A percentile compares a stretch with the other conserved stretches of the same genome.
Conservation (phyloP, 2,888 invertebrate genomes). For the Sesia bembeciformis region DNA sequence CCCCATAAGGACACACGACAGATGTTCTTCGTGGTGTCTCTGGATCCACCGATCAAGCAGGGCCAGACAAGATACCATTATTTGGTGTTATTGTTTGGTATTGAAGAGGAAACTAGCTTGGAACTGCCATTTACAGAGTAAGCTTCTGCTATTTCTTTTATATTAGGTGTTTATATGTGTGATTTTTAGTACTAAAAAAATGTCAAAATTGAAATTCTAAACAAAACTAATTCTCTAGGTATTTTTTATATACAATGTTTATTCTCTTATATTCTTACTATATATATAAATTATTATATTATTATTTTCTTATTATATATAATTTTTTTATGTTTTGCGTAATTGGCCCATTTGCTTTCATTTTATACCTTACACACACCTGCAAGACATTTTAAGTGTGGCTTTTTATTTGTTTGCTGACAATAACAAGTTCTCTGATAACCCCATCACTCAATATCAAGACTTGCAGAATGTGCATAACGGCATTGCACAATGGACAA, state of each 20-base stretch:
- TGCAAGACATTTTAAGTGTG: too few species aligned
- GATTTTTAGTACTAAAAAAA: too few species aligned
- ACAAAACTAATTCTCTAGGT: background rate
- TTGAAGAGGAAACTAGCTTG: conserved; percentile 94
- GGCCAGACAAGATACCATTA: conserved; percentile 99
- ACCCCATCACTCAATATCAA: too few species aligned
- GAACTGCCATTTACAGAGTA: conserved; percentile 94
- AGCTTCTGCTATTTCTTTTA: conserved; percentile 34
- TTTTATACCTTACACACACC: too few species aligned
- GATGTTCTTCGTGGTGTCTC: conserved; percentile 97
- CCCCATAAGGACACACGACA: conserved; percentile 98
- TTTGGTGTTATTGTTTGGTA: conserved; percentile 93
- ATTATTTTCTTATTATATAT: too few species aligned
- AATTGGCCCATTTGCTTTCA: too few species aligned
- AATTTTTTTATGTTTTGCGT: too few species aligned
- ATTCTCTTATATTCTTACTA: background rate
- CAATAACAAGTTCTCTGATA: too few species aligned
- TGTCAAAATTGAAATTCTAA: background rate
- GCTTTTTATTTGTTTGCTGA: too few species aligned
- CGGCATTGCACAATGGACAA: too few species aligned
- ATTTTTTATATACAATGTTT: background rate
- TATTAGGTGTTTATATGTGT: conserved; percentile 2
- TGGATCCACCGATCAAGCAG: conserved; percentile 99
- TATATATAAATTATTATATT: too few species aligned
- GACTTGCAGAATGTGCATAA: too few species aligned